Conservation (phyloP, 2,113 vertebrate species). For the Prionailurus bengalensis region DNA sequence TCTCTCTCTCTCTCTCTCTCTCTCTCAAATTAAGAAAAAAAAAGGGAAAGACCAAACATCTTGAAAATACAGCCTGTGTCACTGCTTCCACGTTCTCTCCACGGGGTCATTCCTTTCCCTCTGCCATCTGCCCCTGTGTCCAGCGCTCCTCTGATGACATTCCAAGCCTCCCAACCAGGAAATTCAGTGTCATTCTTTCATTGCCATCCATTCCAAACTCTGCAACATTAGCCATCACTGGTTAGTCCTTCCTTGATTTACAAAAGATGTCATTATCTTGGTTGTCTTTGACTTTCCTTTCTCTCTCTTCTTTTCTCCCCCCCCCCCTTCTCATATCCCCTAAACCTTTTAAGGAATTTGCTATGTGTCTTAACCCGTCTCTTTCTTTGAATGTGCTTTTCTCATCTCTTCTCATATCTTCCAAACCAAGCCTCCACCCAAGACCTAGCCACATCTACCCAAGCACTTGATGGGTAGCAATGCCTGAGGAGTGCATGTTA, state of each 20-base stretch:
- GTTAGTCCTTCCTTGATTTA: background rate
- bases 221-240: background rate
- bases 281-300: background rate
- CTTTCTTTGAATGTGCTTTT: background rate
- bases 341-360: background rate
- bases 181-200: background rate
- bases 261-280: background rate
- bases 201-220: background rate
- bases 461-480: background rate
- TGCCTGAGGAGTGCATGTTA: background rate
- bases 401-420: background rate
- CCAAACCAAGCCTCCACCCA: background rate
- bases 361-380: background rate
- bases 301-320: background rate
- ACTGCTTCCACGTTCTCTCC: background rate
- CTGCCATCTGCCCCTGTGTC: rapidly evolving
- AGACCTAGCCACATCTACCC: background rate
- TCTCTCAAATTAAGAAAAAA: too few species aligned
- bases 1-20: too few species aligned
- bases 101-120: background rate
- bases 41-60: background rate
- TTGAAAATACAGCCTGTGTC: background rate
- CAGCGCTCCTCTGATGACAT: background rate
- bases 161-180: background rate
- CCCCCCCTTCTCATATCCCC: background rate